A percentile compares a stretch with the other conserved stretches of the same genome.
These are phyloP conservation scores for Falco berigora DNA, from an alignment of 2,797 vertebrate genomes.

Conservation along the genomic window DNA sequence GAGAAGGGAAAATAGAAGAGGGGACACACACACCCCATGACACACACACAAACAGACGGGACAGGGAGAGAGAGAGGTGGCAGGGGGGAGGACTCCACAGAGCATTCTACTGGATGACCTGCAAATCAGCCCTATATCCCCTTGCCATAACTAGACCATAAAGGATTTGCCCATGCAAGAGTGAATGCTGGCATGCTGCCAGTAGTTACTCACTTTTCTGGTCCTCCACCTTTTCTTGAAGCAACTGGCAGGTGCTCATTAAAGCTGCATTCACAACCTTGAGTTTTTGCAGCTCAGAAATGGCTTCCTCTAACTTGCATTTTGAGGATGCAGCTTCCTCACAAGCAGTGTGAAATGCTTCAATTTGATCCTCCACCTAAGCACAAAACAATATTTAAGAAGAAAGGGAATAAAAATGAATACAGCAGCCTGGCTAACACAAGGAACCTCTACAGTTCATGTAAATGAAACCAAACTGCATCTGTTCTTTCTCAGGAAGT, in stretches of 20 bases:
- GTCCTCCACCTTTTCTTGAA: conserved; percentile 47
- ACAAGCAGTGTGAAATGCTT: background rate
- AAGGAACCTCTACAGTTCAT: background rate
- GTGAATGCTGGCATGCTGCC: background rate
- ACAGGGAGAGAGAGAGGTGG: no score
- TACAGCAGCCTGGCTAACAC: background rate
- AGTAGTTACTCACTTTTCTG: conserved; percentile 69
- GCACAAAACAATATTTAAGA: background rate
- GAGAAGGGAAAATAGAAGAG: background rate
- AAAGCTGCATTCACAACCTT: conserved; percentile 33
- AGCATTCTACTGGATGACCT: background rate
- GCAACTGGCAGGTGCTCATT: conserved; percentile 4
- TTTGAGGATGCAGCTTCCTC: conserved; percentile 23
- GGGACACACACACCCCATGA: fast-evolving
- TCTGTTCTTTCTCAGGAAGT: conserved; percentile 69
- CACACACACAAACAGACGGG: no score
- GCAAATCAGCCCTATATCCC: background rate
- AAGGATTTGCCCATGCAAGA: background rate
- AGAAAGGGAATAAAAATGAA: background rate
- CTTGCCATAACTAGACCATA: background rate
- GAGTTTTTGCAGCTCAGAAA: conserved; percentile 50
- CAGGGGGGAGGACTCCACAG: no score
- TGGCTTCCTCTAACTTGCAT: conserved; percentile 61
- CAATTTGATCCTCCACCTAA: conserved; percentile 45
- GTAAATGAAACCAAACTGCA: conserved; percentile 54